Base-by-base conservation (phyloP, 2,113 vertebrate genomes). In the Brachyhypopomus gauderio region DNA sequence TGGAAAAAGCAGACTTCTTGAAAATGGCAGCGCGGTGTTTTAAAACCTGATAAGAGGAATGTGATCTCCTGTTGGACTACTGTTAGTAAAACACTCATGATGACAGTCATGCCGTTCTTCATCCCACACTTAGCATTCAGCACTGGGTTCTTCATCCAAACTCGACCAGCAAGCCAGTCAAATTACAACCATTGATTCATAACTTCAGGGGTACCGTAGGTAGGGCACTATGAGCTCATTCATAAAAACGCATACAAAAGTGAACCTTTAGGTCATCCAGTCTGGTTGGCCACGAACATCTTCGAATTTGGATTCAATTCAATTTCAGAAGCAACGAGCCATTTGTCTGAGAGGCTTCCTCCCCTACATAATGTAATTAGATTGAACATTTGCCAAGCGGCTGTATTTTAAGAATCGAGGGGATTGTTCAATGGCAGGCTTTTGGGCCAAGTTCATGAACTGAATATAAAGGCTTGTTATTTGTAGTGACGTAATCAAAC, bases 311-410 rank as follows among this genome's bases (percentile, higher is more conserved):
- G 82, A 80, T 6, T 41, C 20, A 63, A 83, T 85, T 83, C 87
- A 79, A 83, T 74, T 72, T 72, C 11, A 58, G 73, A 79, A 82
- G 83, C 74, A 84, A 88, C 79, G 62, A 82, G 77, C 82, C 84
- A 89, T 89, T 89, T 88, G 85, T 87, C 81, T 86, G 48, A 87
- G 77, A 89, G 81, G 74, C 81, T 86, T 79, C 79, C 77, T 84
- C 83, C 79, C 82, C 78, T 60, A 77, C 80, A 77, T 90, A 87
- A 92, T 90, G 83, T 85, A 83, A 92, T 92, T 88, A 90, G 74
- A 23, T 80, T 89, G 85, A 89, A 72, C 60, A 79, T 76, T 83
- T 87, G 85, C 87, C 90, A 89, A 89, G 70, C 25, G 69, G 77
- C 81, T 83, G 86, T 66, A 82, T 85, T 86, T 83, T 86, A 67